A percentile compares a stretch with the other conserved stretches of the same genome.
phyloP scores from a whole-genome alignment of 92 coral and sea anemone species.

The Porites divaricata region DNA sequence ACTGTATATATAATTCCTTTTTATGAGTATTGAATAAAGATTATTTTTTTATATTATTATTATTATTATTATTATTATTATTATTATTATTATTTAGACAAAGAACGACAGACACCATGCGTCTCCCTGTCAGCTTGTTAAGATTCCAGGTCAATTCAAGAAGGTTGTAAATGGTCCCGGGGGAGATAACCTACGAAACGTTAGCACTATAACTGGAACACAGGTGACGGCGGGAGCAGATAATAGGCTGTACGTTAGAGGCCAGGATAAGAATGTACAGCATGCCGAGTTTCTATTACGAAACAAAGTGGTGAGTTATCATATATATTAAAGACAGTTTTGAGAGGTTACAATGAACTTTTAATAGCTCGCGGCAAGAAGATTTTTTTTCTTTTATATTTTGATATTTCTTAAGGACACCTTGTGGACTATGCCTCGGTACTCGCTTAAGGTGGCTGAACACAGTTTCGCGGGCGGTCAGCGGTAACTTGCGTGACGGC shows the following conservation, averaged over 20 bases:
- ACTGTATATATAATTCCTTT: no score
- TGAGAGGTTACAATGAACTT: no score
- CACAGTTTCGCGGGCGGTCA: no score
- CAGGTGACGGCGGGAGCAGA: slow-evolving; percentile 5
- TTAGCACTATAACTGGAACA: slow-evolving; percentile 33
- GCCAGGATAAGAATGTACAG: background rate
- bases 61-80: background rate
- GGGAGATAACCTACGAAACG: slow-evolving; percentile 31
- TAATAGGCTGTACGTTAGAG: slow-evolving; percentile 2
- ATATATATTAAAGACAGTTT: no score
- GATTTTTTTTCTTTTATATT: no score
- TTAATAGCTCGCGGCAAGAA: no score
- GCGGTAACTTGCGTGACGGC: no score
- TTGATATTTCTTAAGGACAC: no score
- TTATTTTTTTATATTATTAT: background rate
- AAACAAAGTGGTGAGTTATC: slow-evolving; percentile 13
- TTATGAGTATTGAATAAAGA: no score
- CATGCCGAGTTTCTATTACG: slow-evolving; percentile 29
- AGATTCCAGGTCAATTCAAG: slow-evolving; percentile 21
- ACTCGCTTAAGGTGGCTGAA: no score
- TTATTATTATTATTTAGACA: background rate
- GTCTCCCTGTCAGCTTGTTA: slow-evolving; percentile 8
- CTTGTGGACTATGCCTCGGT: no score
- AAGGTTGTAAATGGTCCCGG: slow-evolving; percentile 26
- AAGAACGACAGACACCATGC: background rate